These are phyloP conservation scores for Caenorhabditis remanei DNA, from an alignment of 1,140 invertebrate genomes.

Conservation along the genomic window DNA sequence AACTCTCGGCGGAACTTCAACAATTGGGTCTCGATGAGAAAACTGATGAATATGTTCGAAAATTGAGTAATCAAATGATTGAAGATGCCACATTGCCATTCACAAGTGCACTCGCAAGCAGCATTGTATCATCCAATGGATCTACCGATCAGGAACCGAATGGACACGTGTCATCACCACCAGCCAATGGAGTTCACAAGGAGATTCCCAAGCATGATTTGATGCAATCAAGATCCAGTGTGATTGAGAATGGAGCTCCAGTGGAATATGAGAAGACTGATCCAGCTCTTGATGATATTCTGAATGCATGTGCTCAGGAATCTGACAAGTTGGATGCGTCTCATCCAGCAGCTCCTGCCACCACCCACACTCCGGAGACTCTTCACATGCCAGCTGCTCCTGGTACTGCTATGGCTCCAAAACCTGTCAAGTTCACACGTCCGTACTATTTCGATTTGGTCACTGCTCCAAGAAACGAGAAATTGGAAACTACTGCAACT, in stretches of 20 bases:
- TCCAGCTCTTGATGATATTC: slow-evolving; percentile 21
- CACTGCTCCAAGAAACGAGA: slow-evolving; percentile 16
- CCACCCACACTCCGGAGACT: neutral
- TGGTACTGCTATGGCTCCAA: neutral
- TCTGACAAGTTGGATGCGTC: slow-evolving; percentile 3
- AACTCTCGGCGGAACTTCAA: neutral
- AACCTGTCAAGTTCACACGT: neutral
- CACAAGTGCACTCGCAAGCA: slow-evolving; percentile 7
- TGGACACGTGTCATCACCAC: neutral
- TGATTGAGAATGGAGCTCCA: slow-evolving; percentile 9
- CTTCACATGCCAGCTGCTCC: slow-evolving; percentile 16
- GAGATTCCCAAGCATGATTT: neutral
- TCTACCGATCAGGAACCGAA: neutral
- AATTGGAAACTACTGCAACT: neutral
- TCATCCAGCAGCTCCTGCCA: neutral
- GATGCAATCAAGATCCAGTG: slow-evolving; percentile 35
- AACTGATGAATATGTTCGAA: slow-evolving; percentile 25
- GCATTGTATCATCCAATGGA: neutral
- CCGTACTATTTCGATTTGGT: slow-evolving; percentile 49
- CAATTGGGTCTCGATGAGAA: slow-evolving; percentile 12
- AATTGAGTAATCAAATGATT: slow-evolving; percentile 38
- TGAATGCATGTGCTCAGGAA: slow-evolving; percentile 43
- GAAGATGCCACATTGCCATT: slow-evolving; percentile 26
- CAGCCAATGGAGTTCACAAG: neutral
- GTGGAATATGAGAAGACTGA: slow-evolving; percentile 35